A percentile compares a stretch with the other conserved stretches of the same genome.
phyloP scores from a whole-genome alignment of 2,888 invertebrate species.

The Ormyrus rosae region DNA sequence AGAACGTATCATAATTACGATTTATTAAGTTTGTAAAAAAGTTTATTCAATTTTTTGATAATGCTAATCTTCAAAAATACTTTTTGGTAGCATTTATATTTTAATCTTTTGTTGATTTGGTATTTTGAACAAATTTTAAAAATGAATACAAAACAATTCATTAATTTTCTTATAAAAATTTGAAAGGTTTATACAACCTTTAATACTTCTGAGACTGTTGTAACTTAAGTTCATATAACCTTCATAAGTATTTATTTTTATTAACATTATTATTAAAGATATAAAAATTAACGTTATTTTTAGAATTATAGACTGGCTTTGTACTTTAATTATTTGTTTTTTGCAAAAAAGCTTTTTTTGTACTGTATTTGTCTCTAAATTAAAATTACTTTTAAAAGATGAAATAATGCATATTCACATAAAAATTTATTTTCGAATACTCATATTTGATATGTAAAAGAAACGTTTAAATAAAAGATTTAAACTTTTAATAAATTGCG shows the following conservation, averaged over 20 bases:
- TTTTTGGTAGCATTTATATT: not conserved
- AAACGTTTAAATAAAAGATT: not conserved
- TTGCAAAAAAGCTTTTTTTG: not conserved
- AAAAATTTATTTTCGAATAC: conserved; percentile 4
- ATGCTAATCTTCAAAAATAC: not conserved
- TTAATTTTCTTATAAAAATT: not conserved
- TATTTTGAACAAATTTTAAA: no score
- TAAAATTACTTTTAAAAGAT: not conserved
- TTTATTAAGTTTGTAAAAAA: conserved; percentile 16
- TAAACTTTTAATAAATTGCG: conserved; percentile 11
- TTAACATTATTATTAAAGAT: conserved; percentile 6
- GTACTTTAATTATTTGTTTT: conserved; percentile 7
- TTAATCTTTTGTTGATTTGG: no score
- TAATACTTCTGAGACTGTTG: conserved; percentile 8
- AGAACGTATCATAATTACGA: not conserved
- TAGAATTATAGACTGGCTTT: conserved; percentile 2
- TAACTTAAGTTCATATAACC: not conserved
- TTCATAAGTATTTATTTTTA: conserved; percentile 29
- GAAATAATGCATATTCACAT: not conserved
- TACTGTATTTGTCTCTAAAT: not conserved
- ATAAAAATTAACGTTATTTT: no score
- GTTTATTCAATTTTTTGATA: not conserved
- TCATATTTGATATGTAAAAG: conserved; percentile 3
- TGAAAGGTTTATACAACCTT: not conserved
- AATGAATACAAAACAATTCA: not conserved